Percentiles rank a stretch among this genome's conserved stretches.
Evolutionary conservation across 1,140 invertebrate species (phyloP).

Genomic region (Campoletis sonorensis): DNA sequence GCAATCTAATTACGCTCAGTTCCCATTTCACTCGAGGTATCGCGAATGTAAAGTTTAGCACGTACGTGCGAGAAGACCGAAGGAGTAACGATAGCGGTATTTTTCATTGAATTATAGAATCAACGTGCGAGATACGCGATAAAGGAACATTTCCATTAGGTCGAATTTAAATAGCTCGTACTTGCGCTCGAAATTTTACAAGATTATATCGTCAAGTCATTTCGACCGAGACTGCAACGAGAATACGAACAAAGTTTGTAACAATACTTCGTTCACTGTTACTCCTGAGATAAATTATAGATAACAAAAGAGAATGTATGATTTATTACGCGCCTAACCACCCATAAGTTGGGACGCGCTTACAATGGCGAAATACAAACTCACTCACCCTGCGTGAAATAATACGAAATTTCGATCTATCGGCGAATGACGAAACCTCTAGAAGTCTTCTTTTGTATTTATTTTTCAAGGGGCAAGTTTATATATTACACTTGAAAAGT

Average conservation of each 20-base stretch:
- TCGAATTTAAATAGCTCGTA: background rate
- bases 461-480: no score
- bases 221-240: background rate
- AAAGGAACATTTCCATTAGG: background rate
- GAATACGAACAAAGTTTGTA: background rate
- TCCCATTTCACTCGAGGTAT: conserved; percentile 24
- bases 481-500: no score
- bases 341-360: no score
- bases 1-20: conserved; percentile 26
- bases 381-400: no score
- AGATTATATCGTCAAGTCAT: background rate
- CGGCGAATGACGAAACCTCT: no score
- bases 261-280: background rate
- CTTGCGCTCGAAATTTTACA: background rate
- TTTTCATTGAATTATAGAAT: conserved; percentile 28
- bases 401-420: no score
- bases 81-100: background rate
- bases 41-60: conserved; percentile 12
- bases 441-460: no score
- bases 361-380: no score
- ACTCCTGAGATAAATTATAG: background rate
- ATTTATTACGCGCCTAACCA: no score
- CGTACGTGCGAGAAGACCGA: background rate
- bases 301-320: background rate
- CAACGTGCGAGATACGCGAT: conserved; percentile 17